Percentiles rank a stretch among this genome's conserved stretches.
Conservation (phyloP, 2,113 vertebrate species). For the Menidia beryllina region DNA sequence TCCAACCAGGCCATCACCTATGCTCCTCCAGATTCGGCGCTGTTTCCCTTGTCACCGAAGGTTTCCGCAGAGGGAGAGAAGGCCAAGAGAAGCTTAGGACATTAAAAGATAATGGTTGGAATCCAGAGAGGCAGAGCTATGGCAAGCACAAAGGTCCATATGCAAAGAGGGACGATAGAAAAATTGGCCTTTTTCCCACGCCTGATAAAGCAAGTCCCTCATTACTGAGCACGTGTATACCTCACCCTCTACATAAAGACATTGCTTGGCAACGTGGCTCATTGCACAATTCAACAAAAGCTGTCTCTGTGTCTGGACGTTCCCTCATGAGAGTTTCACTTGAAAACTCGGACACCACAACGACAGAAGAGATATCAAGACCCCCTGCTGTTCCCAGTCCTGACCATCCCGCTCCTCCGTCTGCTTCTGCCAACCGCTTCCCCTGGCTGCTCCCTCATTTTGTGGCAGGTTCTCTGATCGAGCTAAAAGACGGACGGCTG, state of each 20-base stretch:
- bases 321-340: constrained; percentile 20
- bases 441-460: constrained; percentile 79
- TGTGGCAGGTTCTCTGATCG: constrained; percentile 80
- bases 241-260: constrained; percentile 28
- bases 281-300: constrained; percentile 27
- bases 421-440: constrained; percentile 36
- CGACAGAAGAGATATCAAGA: constrained; percentile 9
- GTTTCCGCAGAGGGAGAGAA: constrained; percentile 23
- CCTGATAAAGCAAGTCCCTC: constrained; percentile 35
- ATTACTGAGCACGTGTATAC: constrained; percentile 13
- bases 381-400: neutral
- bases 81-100: constrained; percentile 50
- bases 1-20: constrained; percentile 27
- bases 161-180: constrained; percentile 49
- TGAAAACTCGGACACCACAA: constrained; percentile 18
- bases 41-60: constrained; percentile 26
- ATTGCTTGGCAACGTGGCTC: neutral
- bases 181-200: constrained; percentile 10
- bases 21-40: constrained; percentile 40
- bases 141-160: constrained; percentile 45
- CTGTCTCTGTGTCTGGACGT: constrained; percentile 17
- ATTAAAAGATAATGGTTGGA: constrained; percentile 28
- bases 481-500: constrained; percentile 78
- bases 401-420: constrained; percentile 14
- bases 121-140: constrained; percentile 23